phyloP scores from a whole-genome alignment of 2,797 vertebrate species.

The Hybognathus amarus region DNA sequence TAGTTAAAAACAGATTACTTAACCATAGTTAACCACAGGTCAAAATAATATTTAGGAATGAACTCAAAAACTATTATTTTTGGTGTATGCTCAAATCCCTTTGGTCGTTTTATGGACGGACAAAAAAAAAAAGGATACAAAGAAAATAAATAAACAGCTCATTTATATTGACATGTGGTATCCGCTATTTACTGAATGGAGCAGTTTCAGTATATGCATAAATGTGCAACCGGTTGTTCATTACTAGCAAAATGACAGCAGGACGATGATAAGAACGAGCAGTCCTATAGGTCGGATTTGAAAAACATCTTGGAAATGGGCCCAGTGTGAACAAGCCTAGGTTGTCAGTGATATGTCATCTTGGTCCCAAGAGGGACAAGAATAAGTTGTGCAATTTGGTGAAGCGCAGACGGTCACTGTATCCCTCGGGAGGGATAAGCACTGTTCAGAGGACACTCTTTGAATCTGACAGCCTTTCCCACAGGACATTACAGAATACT shows the following conservation, averaged over 20 bases:
- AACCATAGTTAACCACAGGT: not conserved
- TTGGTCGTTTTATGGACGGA: not conserved
- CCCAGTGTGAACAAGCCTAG: not conserved
- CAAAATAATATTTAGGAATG: not conserved
- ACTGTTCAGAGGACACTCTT: constrained; percentile 59
- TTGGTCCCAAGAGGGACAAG: constrained; percentile 40
- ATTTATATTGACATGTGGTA: not conserved
- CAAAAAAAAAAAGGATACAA: no score
- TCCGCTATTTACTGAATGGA: not conserved
- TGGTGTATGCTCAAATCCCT: not conserved
- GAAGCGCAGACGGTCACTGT: constrained; percentile 68
- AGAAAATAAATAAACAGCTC: not conserved
- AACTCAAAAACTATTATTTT: not conserved
- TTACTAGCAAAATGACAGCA: not conserved
- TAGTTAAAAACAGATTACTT: not conserved
- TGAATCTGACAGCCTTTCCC: constrained; percentile 59
- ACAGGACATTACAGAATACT: constrained; percentile 42
- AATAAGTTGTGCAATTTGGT: constrained; percentile 29
- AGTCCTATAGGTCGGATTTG: not conserved
- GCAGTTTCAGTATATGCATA: not conserved
- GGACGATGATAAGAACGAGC: not conserved
- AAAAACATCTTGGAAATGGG: constrained; percentile 20
- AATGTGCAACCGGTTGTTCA: not conserved
- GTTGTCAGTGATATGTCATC: constrained; percentile 33
- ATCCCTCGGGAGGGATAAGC: constrained; percentile 63